phyloP scores from a whole-genome alignment of 1,140 invertebrate genomes.

The Drosophila pseudoananassae region DNA sequence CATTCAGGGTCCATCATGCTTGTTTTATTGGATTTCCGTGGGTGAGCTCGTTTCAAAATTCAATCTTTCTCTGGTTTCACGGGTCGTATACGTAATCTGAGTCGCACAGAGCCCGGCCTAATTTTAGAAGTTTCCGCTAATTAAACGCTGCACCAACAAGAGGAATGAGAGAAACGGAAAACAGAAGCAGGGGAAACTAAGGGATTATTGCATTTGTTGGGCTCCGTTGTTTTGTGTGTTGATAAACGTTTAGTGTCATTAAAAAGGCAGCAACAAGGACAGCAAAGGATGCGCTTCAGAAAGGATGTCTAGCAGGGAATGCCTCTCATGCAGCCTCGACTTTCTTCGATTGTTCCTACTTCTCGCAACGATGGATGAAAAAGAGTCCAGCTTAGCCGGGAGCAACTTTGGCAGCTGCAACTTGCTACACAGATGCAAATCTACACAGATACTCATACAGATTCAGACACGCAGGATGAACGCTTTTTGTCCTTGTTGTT shows the following conservation, averaged over 20 bases:
- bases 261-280: constrained; percentile 52
- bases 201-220: constrained; percentile 69
- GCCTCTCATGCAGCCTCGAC: constrained; percentile 9
- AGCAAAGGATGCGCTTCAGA: constrained; percentile 40
- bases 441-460: constrained; percentile 43
- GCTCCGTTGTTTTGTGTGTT: constrained; percentile 52
- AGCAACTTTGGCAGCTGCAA: constrained; percentile 61
- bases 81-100: constrained; percentile 45
- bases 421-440: constrained; percentile 27
- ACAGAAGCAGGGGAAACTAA: constrained; percentile 37
- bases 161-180: not conserved
- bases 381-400: constrained; percentile 56
- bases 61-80: constrained; percentile 13
- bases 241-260: constrained; percentile 77
- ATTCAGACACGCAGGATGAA: constrained; percentile 62
- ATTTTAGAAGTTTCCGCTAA: constrained; percentile 69
- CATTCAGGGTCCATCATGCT: constrained; percentile 42
- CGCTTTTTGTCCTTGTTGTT: constrained; percentile 65
- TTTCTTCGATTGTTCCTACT: not conserved
- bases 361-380: constrained; percentile 25
- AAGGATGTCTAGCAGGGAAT: constrained; percentile 5
- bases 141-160: constrained; percentile 49
- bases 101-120: constrained; percentile 36
- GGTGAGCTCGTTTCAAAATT: constrained; percentile 36
- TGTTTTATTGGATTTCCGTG: constrained; percentile 53